Conservation (phyloP, 2,113 vertebrate genomes). For the Solea senegalensis region DNA sequence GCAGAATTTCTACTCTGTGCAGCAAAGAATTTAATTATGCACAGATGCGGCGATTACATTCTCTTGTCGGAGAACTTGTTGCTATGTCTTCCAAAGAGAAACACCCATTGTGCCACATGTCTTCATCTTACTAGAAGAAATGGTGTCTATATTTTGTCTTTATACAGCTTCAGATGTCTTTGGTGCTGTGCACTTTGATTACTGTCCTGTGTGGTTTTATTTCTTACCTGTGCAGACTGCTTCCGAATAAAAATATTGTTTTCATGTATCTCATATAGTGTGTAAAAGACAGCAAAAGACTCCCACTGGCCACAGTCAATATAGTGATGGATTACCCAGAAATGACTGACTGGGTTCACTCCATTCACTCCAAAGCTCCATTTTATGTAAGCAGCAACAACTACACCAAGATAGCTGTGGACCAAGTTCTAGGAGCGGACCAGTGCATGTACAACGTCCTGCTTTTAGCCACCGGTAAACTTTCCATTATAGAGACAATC, state of each 20-base stretch:
- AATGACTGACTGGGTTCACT: slow-evolving; percentile 78
- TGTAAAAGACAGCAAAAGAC: slow-evolving; percentile 66
- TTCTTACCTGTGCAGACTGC: background rate
- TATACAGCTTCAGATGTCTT: background rate
- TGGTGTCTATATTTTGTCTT: background rate
- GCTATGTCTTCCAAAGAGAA: background rate
- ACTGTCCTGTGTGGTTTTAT: background rate
- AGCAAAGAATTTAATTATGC: background rate
- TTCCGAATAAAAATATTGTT: background rate
- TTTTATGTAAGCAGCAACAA: slow-evolving; percentile 77
- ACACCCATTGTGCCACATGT: background rate
- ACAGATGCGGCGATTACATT: background rate
- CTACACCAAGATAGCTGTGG: slow-evolving; percentile 81
- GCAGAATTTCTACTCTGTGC: background rate
- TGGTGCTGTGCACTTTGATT: too few species aligned
- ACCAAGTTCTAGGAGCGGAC: slow-evolving; percentile 69
- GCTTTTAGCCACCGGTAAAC: slow-evolving; percentile 79
- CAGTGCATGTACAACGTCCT: slow-evolving; percentile 67
- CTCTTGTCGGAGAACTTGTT: background rate
- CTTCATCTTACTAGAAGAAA: background rate
- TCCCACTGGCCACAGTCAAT: slow-evolving; percentile 63
- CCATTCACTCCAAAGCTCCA: slow-evolving; percentile 61
- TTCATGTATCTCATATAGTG: slow-evolving; percentile 72
- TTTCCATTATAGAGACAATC: background rate
- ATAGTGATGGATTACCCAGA: slow-evolving; percentile 77